These are phyloP conservation scores for Hirtodrosophila duncani DNA, from an alignment of 2,888 invertebrate genomes.

Conservation along the genomic window DNA sequence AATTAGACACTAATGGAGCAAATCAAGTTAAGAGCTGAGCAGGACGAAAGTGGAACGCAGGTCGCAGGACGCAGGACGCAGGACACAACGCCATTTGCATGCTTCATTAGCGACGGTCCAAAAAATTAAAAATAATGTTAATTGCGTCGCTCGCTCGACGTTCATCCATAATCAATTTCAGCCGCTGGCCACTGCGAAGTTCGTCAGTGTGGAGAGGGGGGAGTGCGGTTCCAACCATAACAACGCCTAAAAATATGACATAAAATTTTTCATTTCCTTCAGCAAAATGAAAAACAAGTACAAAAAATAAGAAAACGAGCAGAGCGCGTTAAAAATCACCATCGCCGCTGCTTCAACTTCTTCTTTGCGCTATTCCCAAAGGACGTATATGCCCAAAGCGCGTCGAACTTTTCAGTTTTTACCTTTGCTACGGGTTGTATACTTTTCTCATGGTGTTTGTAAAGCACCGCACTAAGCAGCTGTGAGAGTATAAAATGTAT, in stretches of 20 bases:
- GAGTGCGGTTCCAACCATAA: slow-evolving; percentile 9
- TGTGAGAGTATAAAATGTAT: too few species aligned
- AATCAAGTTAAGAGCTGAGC: slow-evolving; percentile 58
- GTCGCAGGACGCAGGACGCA: background rate
- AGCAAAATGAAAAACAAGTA: slow-evolving; percentile 16
- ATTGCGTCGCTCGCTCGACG: slow-evolving; percentile 48
- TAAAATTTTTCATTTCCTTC: slow-evolving; percentile 74
- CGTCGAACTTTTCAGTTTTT: slow-evolving; percentile 34
- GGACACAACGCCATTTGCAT: slow-evolving; percentile 49
- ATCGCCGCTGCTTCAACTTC: slow-evolving; percentile 15
- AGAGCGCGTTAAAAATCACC: slow-evolving; percentile 20
- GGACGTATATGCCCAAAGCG: slow-evolving; percentile 51
- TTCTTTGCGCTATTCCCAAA: slow-evolving; percentile 52
- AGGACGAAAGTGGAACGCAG: too few species aligned
- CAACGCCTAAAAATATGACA: slow-evolving; percentile 72
- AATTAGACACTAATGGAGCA: slow-evolving; percentile 65
- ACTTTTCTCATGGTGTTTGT: too few species aligned
- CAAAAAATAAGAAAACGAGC: slow-evolving; percentile 28
- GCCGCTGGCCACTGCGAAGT: slow-evolving; percentile 59
- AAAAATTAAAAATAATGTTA: slow-evolving; percentile 71
- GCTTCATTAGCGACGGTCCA: slow-evolving; percentile 63
- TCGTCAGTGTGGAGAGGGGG: too few species aligned
- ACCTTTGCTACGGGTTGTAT: too few species aligned
- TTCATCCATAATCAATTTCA: slow-evolving; percentile 76
- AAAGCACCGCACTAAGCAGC: too few species aligned